Conservation (phyloP, 2,113 vertebrate species). For the Coturnix japonica region DNA sequence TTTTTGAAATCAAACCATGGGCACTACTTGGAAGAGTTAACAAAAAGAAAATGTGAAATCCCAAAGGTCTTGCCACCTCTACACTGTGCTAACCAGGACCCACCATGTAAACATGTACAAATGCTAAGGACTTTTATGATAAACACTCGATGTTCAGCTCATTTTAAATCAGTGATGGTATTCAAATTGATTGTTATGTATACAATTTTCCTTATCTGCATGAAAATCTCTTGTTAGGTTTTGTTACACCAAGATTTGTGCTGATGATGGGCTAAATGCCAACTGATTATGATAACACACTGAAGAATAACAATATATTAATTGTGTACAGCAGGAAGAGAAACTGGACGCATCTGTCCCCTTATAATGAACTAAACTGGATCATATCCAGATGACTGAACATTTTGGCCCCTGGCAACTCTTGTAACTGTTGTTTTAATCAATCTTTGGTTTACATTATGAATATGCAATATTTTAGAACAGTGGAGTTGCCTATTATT, state of each 20-base stretch:
- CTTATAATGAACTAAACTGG: background rate
- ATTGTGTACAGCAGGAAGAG: background rate
- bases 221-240: background rate
- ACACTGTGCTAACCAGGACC: background rate
- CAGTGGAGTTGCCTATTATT: background rate
- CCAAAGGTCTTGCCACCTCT: background rate
- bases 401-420: background rate
- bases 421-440: background rate
- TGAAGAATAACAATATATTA: background rate
- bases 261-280: background rate
- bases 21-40: fast-evolving
- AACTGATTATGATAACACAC: background rate
- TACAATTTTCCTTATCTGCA: background rate
- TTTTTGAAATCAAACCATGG: background rate
- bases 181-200: background rate
- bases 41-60: background rate
- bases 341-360: background rate
- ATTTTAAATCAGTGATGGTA: background rate
- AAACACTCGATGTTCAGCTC: background rate
- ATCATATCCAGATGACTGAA: background rate
- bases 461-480: background rate
- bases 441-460: background rate
- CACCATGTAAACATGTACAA: background rate
- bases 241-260: background rate
- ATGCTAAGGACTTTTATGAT: background rate